Evolutionary conservation across 2,888 invertebrate genomes (phyloP), one percentile per base, ranked within the genome.

Genomic region (Cynaeus angustus): DNA sequence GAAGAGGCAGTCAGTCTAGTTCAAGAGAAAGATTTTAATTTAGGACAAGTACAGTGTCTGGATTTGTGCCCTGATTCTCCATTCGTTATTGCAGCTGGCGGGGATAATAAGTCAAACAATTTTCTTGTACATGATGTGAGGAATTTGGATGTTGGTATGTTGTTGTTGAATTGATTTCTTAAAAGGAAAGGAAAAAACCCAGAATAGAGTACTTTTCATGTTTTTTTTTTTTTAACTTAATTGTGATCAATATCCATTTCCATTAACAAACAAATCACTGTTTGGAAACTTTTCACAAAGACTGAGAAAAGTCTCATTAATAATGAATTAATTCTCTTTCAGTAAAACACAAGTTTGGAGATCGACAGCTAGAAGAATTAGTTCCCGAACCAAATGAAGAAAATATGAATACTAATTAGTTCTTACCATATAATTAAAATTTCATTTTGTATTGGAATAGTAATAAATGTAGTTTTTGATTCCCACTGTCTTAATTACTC

Each of bases 31-130:
- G 85, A 89, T 73, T 87, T 91, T 64, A 88, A 89, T 68, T 89
- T 96, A 84, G 96, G 94, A 0, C 88, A 89, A 14, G 86, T 93
- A 59, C 90, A 93, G 80, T 93, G 94, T 81, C 87, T 93, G 72
- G 90, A 91, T 41, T 86, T 90, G 58, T 94, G 92, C 79, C 96
- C 96, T 0, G 95, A 98, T 79, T 91, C 91, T 79, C 92, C 95
- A 1, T 92, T 91, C 83, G 88, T 92, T n/a, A 87, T 96, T 74
- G 93, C 93, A 8, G 86, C 92, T 61, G 97, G 97, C 41, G 97
- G 97, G 0, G 95, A 95, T 83, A 93, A 94, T 81, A 92, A 92
- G 78, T 89, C 91, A 59, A 88, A 92, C 80, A 93, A 91, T 83
- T 91, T 93, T 72, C 89, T 91, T 72, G 87, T 95, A 10, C 86